Conservation (phyloP, 2,113 vertebrate genomes). For the Limnothrissa miodon region DNA sequence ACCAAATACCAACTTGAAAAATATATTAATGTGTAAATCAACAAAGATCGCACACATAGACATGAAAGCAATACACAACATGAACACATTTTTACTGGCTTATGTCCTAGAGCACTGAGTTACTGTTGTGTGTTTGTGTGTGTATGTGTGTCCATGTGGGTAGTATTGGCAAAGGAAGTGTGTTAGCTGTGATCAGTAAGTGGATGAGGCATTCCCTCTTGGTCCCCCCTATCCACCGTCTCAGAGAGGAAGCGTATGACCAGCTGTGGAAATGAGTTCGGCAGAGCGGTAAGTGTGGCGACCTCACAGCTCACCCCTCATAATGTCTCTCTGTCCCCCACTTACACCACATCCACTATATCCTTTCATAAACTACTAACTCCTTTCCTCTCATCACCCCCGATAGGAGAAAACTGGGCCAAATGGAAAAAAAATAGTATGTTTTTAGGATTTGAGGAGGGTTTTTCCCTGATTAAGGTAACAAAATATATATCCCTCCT, state of each 20-base stretch:
- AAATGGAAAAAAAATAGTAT: background rate
- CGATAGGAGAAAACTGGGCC: no score
- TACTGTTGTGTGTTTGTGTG: conserved; percentile 7
- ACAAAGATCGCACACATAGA: background rate
- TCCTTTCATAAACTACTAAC: conserved; percentile 34
- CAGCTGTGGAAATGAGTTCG: conserved; percentile 66
- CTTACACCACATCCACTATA: conserved; percentile 63
- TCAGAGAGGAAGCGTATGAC: conserved; percentile 41
- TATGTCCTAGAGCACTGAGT: background rate
- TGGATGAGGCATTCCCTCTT: conserved; percentile 10
- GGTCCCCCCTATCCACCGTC: conserved; percentile 27
- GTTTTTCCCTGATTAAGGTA: background rate
- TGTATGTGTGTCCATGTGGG: background rate
- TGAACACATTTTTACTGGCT: background rate
- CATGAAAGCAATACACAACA: background rate
- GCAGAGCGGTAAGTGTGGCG: conserved; percentile 70
- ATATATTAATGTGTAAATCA: background rate
- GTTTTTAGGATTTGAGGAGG: background rate
- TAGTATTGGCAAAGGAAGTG: background rate
- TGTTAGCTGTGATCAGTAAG: conserved; percentile 16
- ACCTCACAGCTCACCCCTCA: conserved; percentile 54
- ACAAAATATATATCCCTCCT: background rate
- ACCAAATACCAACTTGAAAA: background rate
- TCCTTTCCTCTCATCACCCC: conserved; percentile 28
- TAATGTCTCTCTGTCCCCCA: conserved; percentile 45